Evolutionary conservation across 2,888 invertebrate genomes (phyloP).

Genomic region (Drosophila birchii): DNA sequence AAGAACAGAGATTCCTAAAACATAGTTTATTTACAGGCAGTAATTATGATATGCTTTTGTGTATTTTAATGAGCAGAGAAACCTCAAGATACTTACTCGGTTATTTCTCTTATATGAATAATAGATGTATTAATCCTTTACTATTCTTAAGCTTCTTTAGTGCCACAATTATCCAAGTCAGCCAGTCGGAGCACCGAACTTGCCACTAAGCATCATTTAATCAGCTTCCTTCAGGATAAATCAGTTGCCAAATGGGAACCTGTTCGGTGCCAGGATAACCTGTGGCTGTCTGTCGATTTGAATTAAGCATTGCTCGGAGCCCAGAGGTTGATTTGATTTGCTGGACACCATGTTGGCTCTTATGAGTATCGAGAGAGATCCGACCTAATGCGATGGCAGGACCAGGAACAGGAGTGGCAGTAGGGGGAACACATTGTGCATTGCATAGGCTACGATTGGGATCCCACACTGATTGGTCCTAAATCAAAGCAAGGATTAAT

Average conservation of each 20-base stretch:
- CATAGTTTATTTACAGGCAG: not conserved
- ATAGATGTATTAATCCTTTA: not conserved
- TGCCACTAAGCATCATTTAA: conserved; percentile 74
- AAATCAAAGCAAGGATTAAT: conserved; percentile 79
- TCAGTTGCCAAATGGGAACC: conserved; percentile 67
- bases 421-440: conserved; percentile 4
- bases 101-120: not conserved
- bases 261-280: conserved; percentile 19
- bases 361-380: conserved; percentile 31
- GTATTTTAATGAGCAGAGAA: not conserved
- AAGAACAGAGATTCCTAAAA: no score
- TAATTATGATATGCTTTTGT: not conserved
- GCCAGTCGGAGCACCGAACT: conserved; percentile 2
- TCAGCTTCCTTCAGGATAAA: conserved; percentile 74
- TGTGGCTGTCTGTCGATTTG: conserved; percentile 21
- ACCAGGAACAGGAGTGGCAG: not conserved
- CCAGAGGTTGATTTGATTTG: conserved; percentile 33
- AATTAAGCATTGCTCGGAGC: conserved; percentile 24
- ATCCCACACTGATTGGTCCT: conserved; percentile 67
- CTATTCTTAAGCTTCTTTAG: not conserved
- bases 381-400: conserved; percentile 25
- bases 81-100: not conserved
- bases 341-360: conserved; percentile 21
- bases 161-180: not conserved
- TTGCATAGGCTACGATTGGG: conserved; percentile 52